Evolutionary conservation across 2,888 invertebrate species (phyloP), one percentile per base, ranked within the genome.

Genomic region (Chaitophorus viminalis): DNA sequence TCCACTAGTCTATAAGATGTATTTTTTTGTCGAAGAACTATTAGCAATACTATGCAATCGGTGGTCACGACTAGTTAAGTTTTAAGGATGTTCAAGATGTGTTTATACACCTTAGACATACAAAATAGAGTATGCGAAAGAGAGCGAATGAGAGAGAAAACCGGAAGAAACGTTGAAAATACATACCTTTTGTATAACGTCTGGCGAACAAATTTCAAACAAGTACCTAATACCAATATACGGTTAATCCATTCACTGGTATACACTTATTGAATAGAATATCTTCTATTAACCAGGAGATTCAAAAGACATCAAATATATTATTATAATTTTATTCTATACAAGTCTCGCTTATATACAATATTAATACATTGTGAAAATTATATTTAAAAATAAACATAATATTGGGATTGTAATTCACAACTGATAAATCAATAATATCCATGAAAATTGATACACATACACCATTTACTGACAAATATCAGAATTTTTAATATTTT

Each of bases 11-110:
- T 77, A 68, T 52, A 76, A 84, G 65, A 68, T 52, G 68, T 85
- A 68, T 77, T 77, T 85, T n/a, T n/a, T 77, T 77, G 33, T 77
- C 84, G 52, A 77, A 77, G 68, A 77, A 85, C 84, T 77, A 77
- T 85, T 52, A 46, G 84, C 31, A 76, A 85, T 77, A 85, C 84
- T 46, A 46, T 29, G 76, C 76, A 68, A 84, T 84, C 84, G 84
- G 84, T 77, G 52, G 84, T 68, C 68, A 76, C 84, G 68, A 46
- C 77, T 85, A 77, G 52, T 33, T 52, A 77, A 68, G 68, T 68
- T 77, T 77, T 85, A 77, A 77, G 68, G 76, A 77, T n/a, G 68
- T 85, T 68, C 33, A 77, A 85, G 68, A 52, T 39, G 76, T 77
- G n/a, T 70, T 46, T 46, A 46, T 46, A 46, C 14, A 46, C 2